phyloP scores from a whole-genome alignment of 2,888 invertebrate genomes.

The Hyalella azteca region DNA sequence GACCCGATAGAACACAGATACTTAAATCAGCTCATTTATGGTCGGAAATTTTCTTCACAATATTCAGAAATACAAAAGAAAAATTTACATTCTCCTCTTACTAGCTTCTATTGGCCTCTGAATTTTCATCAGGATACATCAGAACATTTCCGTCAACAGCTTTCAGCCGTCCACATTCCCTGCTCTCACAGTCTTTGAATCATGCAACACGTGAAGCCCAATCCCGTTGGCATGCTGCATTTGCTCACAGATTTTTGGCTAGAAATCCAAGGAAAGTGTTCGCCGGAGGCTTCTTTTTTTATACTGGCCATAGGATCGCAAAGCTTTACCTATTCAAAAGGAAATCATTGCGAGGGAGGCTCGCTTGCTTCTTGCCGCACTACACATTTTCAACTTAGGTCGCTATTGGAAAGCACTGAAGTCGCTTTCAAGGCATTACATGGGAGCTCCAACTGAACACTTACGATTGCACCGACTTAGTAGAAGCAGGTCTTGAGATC shows the following conservation, averaged over 20 bases:
- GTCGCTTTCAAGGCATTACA: not conserved
- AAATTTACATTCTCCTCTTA: too few relatives aligned
- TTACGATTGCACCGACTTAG: not conserved
- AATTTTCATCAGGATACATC: not conserved
- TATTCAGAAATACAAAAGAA: too few relatives aligned
- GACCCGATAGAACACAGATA: too few relatives aligned
- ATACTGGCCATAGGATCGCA: not conserved
- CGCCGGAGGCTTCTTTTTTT: not conserved
- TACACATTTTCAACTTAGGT: slow-evolving; percentile 24
- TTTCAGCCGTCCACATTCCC: not conserved
- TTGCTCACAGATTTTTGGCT: slow-evolving; percentile 4
- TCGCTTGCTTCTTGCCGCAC: not conserved
- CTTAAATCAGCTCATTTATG: too few relatives aligned
- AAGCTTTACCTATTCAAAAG: slow-evolving; percentile 17
- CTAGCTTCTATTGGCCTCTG: too few relatives aligned
- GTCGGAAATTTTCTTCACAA: too few relatives aligned
- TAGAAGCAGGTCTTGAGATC: not conserved
- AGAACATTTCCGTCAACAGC: not conserved
- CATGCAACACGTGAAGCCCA: slow-evolving; percentile 22
- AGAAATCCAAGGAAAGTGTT: slow-evolving; percentile 3
- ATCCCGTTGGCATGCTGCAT: slow-evolving; percentile 9
- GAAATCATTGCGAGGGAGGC: slow-evolving; percentile 20
- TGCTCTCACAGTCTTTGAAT: not conserved
- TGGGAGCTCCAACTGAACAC: not conserved
- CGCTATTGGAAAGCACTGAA: not conserved